Evolutionary conservation across 2,797 vertebrate species (phyloP), one percentile per base, ranked within the genome.

Genomic region (Acanthopagrus latus): DNA sequence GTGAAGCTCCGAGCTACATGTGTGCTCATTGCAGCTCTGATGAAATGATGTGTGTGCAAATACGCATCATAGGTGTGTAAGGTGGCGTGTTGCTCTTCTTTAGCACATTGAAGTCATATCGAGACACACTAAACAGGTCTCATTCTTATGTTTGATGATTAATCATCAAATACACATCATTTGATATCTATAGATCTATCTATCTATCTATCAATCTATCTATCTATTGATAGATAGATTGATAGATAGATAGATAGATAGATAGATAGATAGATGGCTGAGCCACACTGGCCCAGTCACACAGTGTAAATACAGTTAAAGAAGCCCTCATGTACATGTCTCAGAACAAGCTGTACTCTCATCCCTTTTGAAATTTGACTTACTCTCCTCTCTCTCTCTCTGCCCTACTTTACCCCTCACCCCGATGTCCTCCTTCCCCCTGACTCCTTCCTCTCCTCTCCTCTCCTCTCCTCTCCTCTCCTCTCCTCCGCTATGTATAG

Each of bases 321-420:
- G 33, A 63, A 69, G 27, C 29, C 47, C 25, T 46, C 23, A 52
- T 33, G 41, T 33, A 47, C 1, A 2, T 9, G 64, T 54, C 56
- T 74, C n/a, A 69, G 80, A 73, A 74, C 64, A 80, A 21, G 12
- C 41, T 88, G 71, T 85, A 57, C 85, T 69, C 17, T 84, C 46
- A 50, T 71, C 10, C 50, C 48, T 51, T 78, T 70, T 68, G 43
- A 81, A 72, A 67, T 72, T 33, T 21, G 25, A 56, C 71, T 82
- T 64, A 57, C 70, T 33, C 72, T 54, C 44, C 25, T 50, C 25
- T 60, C 54, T 56, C 21, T 60, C 64, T 74, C 48, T 80, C 71
- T 73, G 62, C 64, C 64, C 44, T 74, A n/a, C 86, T 86, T 84
- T 63, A 74, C 62, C 16, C 72, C 56, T 67, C 46, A 41, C 50